A percentile compares a stretch with the other conserved stretches of the same genome.
Evolutionary conservation across 2,797 vertebrate genomes (phyloP).

Genomic region (Poeciliopsis gracilis): DNA sequence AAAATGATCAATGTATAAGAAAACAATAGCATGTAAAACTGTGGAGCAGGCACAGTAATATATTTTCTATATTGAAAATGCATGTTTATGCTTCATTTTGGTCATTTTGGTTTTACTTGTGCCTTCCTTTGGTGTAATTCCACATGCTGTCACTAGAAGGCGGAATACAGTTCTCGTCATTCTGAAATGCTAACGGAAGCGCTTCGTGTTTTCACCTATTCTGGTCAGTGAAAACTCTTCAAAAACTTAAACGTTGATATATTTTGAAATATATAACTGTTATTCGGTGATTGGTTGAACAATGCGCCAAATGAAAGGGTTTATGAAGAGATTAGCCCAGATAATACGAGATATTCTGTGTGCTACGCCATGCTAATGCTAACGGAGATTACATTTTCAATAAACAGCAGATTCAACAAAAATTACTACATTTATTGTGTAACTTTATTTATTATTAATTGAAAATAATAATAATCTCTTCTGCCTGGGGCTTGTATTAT

Average conservation of each 20-base stretch:
- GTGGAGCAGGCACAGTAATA: neutral
- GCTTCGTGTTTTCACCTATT: neutral
- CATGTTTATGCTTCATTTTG: neutral
- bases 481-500: too few species aligned
- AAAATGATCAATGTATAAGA: neutral
- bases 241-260: neutral
- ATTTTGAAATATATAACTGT: neutral
- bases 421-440: neutral
- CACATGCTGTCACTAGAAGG: neutral
- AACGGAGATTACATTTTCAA: neutral
- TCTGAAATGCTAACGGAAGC: neutral
- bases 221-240: neutral
- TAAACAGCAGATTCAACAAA: neutral
- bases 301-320: neutral
- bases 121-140: neutral
- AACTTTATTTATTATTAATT: neutral
- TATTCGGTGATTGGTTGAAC: neutral
- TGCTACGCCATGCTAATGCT: neutral
- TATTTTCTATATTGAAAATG: neutral
- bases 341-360: neutral
- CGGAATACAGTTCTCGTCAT: neutral
- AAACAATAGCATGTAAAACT: neutral
- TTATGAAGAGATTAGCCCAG: neutral
- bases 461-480: neutral
- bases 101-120: neutral